Percentiles rank a stretch among this genome's conserved stretches.
These are phyloP conservation scores for Phytoseiulus persimilis DNA, from an alignment of 2,888 invertebrate species.

Conservation along the genomic window DNA sequence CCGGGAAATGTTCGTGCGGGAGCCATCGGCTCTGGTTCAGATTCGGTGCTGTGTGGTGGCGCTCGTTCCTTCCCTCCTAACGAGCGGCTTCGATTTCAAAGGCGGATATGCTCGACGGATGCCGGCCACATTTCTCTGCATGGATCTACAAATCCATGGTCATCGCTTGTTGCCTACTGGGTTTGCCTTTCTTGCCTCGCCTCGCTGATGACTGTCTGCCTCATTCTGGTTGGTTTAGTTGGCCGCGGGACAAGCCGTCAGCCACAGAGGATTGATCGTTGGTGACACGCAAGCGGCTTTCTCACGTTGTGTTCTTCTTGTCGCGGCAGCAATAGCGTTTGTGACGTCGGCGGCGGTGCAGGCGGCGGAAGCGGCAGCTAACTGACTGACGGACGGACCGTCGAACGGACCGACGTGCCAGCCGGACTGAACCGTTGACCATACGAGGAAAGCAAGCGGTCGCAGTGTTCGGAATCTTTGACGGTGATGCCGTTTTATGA, in stretches of 20 bases:
- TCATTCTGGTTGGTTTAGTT: neutral
- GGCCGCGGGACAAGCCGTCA: neutral
- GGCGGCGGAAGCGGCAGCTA: neutral
- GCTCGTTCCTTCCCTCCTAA: neutral
- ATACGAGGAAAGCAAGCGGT: neutral
- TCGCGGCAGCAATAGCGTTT: neutral
- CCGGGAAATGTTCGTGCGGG: neutral
- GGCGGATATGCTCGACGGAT: neutral
- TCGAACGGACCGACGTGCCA: neutral
- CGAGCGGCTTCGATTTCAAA: neutral
- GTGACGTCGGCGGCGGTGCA: neutral
- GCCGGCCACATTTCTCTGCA: neutral
- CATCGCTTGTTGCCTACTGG: neutral
- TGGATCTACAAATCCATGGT: neutral
- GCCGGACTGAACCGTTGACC: neutral
- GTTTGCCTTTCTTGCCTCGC: neutral
- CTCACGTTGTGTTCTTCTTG: neutral
- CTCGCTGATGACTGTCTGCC: neutral
- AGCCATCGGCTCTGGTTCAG: neutral
- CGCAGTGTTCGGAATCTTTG: neutral
- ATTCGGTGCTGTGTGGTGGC: neutral
- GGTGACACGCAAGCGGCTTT: neutral
- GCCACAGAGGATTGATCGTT: neutral
- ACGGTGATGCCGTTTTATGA: neutral
- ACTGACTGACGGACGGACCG: neutral